Evolutionary conservation across 2,888 invertebrate species (phyloP).

Genomic region (Caenorhabditis sp.): DNA sequence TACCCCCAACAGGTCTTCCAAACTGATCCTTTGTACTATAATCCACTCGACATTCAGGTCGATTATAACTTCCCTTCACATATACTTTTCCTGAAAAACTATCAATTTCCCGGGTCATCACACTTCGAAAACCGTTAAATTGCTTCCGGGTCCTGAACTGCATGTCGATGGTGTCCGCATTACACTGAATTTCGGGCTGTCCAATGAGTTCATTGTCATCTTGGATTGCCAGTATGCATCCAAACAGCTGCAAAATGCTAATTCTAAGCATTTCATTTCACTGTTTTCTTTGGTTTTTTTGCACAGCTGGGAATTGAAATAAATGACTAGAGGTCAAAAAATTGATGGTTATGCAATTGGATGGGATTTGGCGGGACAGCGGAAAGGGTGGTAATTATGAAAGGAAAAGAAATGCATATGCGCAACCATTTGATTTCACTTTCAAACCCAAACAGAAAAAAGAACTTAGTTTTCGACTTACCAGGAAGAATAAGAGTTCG

Average conservation of each 20-base stretch:
- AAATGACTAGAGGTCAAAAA: conserved; percentile 15
- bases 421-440: conserved; percentile 9
- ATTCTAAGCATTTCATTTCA: background rate
- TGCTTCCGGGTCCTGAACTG: conserved; percentile 77
- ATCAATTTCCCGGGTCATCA: too few species aligned
- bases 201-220: conserved; percentile 76
- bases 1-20: conserved; percentile 79
- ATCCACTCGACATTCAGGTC: conserved; percentile 79
- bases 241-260: conserved; percentile 32
- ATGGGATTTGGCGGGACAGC: background rate
- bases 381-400: conserved; percentile 13
- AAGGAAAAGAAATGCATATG: conserved; percentile 8
- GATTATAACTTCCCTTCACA: conserved; percentile 83
- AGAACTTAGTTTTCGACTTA: too few species aligned
- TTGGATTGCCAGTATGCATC: conserved; percentile 48
- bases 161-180: conserved; percentile 81
- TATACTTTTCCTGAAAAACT: conserved; percentile 82
- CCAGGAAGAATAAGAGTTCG: conserved; percentile 26
- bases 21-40: conserved; percentile 69
- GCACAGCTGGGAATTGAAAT: background rate
- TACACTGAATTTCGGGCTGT: conserved; percentile 80
- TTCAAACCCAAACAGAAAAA: background rate
- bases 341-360: conserved; percentile 22
- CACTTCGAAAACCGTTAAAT: conserved; percentile 78
- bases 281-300: too few species aligned